Conservation (phyloP, 1,140 invertebrate genomes). For the Lineus longissimus region DNA sequence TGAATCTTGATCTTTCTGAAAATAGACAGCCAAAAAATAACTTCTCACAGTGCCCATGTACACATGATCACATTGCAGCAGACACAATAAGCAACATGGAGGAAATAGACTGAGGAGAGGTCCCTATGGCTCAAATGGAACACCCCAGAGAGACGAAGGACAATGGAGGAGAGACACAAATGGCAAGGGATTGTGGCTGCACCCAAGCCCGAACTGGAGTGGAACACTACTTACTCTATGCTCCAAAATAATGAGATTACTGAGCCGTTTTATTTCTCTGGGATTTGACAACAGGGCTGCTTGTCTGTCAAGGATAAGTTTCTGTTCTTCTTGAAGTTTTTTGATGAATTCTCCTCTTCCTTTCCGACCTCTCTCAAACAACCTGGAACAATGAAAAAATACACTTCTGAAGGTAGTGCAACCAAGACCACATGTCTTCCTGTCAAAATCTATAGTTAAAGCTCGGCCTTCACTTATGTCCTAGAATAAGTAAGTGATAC, state of each 20-base stretch:
- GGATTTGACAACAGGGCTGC: constrained; percentile 25
- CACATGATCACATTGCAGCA: no score
- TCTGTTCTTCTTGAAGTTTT: neutral
- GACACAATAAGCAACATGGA: no score
- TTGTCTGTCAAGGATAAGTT: constrained; percentile 17
- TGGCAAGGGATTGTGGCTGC: no score
- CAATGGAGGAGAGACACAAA: no score
- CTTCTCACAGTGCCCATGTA: neutral
- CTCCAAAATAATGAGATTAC: constrained; percentile 39
- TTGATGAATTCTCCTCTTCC: neutral
- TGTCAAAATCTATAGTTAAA: no score
- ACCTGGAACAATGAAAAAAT: neutral
- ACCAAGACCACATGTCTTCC: constrained; percentile 15
- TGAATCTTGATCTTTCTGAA: constrained; percentile 36
- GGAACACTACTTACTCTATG: constrained; percentile 31
- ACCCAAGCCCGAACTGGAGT: no score
- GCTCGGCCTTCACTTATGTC: no score
- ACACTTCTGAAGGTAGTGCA: neutral
- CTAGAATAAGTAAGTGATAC: no score
- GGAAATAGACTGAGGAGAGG: no score
- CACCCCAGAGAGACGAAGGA: no score
- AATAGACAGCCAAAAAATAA: constrained; percentile 2
- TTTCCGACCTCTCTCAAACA: neutral
- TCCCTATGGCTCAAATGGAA: no score
- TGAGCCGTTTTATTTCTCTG: constrained; percentile 35